Evolutionary conservation across 1,140 invertebrate species (phyloP), one percentile per base, ranked within the genome.

Genomic region (Ceratitis capitata): DNA sequence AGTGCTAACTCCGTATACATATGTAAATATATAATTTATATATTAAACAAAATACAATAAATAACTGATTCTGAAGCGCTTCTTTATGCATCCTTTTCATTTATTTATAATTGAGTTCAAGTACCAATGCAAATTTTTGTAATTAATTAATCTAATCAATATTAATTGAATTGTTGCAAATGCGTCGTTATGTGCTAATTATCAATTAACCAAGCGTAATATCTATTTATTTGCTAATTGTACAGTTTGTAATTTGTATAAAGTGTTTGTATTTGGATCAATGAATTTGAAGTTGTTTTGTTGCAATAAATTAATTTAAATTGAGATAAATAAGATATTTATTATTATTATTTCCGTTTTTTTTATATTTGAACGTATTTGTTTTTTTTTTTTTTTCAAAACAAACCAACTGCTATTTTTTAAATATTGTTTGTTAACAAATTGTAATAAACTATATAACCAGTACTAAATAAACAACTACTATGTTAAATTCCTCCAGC

Each of bases 171-270:
- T 45, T 78, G 69, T 45, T 78, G 69, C 45, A 45, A 78, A 78
- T 78, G 69, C 69, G 69, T 78, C 69, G 69, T 45, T 61, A 23
- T 78, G 69, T 45, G 69, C 69, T 78, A 78, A 78, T 78, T 23
- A 74, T 2, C 39, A 74, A 45, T 42, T 74, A 74, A 74, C 45
- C 56, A 45, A 78, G 39, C n/a, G 39, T 35, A 45, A 78, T 45
- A 23, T 26, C 29, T 61, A 29, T 78, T 78, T 78, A 45, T 42
- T 69, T 69, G 29, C 39, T 69, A 69, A 78, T 35, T 78, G 69
- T 78, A 78, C 69, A 78, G 69, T 78, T 42, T 78, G 69, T 78
- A n/a, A 78, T 45, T 78, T 45, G 69, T 78, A 78, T 9, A 78
- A 78, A 78, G 10, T 12, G 19, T 78, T 78, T 78, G 23, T 39